phyloP scores from a whole-genome alignment of 1,140 invertebrate genomes.

The Marisa cornuarietis region DNA sequence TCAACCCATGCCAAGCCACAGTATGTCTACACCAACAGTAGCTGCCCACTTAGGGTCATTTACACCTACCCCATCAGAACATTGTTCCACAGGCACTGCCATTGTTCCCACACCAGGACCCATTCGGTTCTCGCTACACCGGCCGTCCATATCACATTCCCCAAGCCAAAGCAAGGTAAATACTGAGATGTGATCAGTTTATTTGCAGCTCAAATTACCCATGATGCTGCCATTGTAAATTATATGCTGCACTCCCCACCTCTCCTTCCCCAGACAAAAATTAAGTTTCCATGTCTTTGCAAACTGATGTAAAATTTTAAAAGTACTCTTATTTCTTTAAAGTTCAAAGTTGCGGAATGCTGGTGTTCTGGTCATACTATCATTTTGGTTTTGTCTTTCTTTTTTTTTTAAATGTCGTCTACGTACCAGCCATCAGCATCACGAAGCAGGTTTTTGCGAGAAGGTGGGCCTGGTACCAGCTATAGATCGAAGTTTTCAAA shows the following conservation, averaged over 20 bases:
- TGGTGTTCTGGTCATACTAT: too few relatives aligned
- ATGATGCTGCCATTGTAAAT: too few relatives aligned
- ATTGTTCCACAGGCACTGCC: constrained; percentile 14
- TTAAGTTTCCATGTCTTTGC: too few relatives aligned
- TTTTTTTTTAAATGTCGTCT: not conserved
- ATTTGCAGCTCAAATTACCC: too few relatives aligned
- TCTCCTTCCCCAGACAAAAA: too few relatives aligned
- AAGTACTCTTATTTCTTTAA: too few relatives aligned
- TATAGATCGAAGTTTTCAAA: not conserved
- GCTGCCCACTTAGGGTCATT: constrained; percentile 9
- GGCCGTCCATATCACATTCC: constrained; percentile 4
- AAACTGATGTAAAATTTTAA: too few relatives aligned
- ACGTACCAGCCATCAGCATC: not conserved
- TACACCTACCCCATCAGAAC: constrained; percentile 23
- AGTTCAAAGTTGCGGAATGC: too few relatives aligned
- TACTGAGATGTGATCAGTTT: not conserved
- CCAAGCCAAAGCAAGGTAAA: constrained; percentile 19
- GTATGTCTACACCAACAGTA: constrained; percentile 12
- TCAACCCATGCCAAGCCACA: constrained; percentile 28
- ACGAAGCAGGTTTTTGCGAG: constrained; percentile 18
- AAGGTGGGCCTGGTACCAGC: constrained; percentile 5
- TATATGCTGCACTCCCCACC: too few relatives aligned
- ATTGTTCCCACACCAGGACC: constrained; percentile 21
- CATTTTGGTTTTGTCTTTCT: not conserved
- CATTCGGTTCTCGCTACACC: constrained; percentile 24